phyloP scores from a whole-genome alignment of 2,797 vertebrate species.

The Botia almorhae region DNA sequence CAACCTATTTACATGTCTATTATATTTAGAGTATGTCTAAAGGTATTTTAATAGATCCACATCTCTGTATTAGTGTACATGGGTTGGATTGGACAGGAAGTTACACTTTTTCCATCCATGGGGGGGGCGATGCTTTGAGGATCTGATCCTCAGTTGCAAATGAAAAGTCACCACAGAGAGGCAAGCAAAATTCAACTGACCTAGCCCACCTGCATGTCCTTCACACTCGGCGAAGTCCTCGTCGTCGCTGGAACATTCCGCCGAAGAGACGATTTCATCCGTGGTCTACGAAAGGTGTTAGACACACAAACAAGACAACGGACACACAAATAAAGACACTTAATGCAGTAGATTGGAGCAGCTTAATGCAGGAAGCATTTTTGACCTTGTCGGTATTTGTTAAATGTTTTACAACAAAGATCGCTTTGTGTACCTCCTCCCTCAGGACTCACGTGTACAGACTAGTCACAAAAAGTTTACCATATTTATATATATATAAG shows the following conservation, averaged over 20 bases:
- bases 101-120: constrained; percentile 86
- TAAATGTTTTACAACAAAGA: too few relatives aligned
- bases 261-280: constrained; percentile 94
- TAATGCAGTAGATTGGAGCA: constrained; percentile 54
- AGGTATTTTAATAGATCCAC: constrained; percentile 64
- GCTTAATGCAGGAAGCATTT: not conserved
- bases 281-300: constrained; percentile 65
- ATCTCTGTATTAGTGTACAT: constrained; percentile 82
- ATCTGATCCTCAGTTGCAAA: constrained; percentile 82
- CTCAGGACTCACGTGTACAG: too few relatives aligned
- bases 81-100: constrained; percentile 60
- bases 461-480: too few relatives aligned
- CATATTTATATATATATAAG: too few relatives aligned
- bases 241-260: constrained; percentile 97
- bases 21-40: constrained; percentile 14
- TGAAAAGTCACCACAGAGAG: constrained; percentile 76
- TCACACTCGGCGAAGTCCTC: constrained; percentile 99
- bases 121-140: constrained; percentile 89
- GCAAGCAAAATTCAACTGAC: constrained; percentile 95
- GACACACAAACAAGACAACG: constrained; percentile 56
- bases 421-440: too few relatives aligned
- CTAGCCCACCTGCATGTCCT: constrained; percentile 97
- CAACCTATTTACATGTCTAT: constrained; percentile 17
- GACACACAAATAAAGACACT: constrained; percentile 66
- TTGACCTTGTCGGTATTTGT: not conserved